A percentile compares a stretch with the other conserved stretches of the same genome.
phyloP scores from a whole-genome alignment of 2,797 vertebrate genomes.

The Falco novaeseelandiae region DNA sequence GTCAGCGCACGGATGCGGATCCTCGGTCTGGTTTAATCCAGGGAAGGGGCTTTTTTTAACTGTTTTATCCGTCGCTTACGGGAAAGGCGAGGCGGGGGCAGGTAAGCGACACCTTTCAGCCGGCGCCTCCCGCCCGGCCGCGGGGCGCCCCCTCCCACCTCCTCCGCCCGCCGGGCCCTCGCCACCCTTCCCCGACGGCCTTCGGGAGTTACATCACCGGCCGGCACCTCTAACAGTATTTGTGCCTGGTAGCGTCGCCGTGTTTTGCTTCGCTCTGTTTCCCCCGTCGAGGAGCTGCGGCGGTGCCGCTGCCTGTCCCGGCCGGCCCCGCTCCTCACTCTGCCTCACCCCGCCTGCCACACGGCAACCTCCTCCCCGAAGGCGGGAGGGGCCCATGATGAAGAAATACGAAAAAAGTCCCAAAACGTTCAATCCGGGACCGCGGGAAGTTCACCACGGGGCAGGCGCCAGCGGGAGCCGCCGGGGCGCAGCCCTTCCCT shows the following conservation, averaged over 20 bases:
- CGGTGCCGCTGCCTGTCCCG: neutral
- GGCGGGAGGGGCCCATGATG: neutral
- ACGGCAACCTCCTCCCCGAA: neutral
- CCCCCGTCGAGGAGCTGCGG: neutral
- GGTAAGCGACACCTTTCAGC: no score
- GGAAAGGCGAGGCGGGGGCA: neutral
- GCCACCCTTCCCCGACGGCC: neutral
- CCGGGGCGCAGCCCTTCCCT: neutral
- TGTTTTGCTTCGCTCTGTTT: rapidly evolving
- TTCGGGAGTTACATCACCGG: neutral
- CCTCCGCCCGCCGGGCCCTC: neutral
- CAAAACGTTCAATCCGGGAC: neutral
- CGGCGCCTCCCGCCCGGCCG: neutral
- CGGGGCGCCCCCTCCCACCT: neutral
- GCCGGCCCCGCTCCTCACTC: neutral
- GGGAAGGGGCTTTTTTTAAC: no score
- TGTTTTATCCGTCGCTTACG: neutral
- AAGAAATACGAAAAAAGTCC: neutral
- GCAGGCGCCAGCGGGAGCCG: neutral
- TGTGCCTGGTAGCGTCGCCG: neutral
- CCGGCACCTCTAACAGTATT: neutral
- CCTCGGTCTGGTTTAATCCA: no score
- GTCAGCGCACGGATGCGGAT: rapidly evolving
- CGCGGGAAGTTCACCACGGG: no score
- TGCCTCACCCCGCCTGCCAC: neutral